Base-by-base conservation (phyloP, 2,113 vertebrate species). In the Oreochromis aureus region DNA sequence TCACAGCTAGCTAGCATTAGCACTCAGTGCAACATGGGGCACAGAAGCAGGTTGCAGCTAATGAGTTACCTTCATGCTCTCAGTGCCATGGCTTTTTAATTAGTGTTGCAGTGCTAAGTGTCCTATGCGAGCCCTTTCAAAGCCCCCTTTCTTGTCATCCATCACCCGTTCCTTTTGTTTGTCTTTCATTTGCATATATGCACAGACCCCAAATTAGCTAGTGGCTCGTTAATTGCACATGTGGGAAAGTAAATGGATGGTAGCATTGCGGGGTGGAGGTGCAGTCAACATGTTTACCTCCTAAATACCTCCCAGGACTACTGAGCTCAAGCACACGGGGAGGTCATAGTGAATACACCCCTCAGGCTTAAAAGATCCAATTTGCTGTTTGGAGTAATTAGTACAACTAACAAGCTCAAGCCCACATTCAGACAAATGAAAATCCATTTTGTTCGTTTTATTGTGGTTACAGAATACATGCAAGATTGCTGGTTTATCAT, bases 71-170 rank as follows among this genome's bases (percentile, higher is more conserved):
- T 92, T 92, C 58, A 76, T 79, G 89, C 94, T 95, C 93, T 87
- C 92, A 84, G 89, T 89, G 93, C 94, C 95, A 96, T 96, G 94
- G 92, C 95, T 96, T 96, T 97, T 96, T 96, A 97, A 96, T 97
- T 97, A 96, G 96, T 90, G 94, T 86, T 76, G 89, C 63, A 83
- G 92, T 87, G 92, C 95, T 96, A 95, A 95, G 94, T 95, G 93
- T 95, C 96, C 95, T 95, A 71, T 91, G 89, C 88, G 94, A 93
- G 94, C 92, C 90, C 85, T 96, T 93, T 89, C 80, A 89, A 39
- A 89, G 82, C 84, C 86, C 87, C 87, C 87, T 92, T 89, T 86
- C 90, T 87, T 93, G 93, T 91, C 91, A 95, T 95, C 95, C 93
- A 94, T 96, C 95, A 96, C 91, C 91, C 93, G 63, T 95, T 96